Base-by-base conservation (phyloP, 2,888 invertebrate species). In the Nomada ruficornis region DNA sequence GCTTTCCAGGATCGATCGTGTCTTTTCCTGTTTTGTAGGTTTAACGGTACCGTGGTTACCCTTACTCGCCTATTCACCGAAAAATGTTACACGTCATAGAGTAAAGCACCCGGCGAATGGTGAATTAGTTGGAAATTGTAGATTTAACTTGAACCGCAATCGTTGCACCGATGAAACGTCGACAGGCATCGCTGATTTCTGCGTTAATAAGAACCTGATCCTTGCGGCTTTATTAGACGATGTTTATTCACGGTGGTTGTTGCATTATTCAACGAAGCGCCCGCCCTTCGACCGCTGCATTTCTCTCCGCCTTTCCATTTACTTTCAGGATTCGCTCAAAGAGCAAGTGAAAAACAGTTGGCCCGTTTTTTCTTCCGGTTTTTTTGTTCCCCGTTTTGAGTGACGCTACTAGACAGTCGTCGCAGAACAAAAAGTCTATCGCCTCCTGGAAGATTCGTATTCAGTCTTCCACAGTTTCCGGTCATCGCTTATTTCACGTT, bases 261-360 rank as follows among this genome's bases (percentile, higher is more conserved):
- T 83, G 76, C 72, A 84, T 84, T 84, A 84, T 82, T 82, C 83
- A 82, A 52, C 42, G 60, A 20, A 2, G n/a, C n/a, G 50, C 64
- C 42, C 23, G 2, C 13, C 5, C 26, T 52, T 26, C n/a, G 23
- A 3, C 10, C 5, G 13, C 54, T 59, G 36, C 52, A 67, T 65
- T 68, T 57, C 74, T 69, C 68, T 29, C 67, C 29, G 36, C 42
- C 42, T 55, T 80, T 78, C 44, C 80, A 80, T 78, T 72, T 67
- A 80, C 71, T 77, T 71, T 72, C 36, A 60, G 71, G 57, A 67
- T 67, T 44, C 23, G 36, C 36, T 26, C 44, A 18, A 15, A 7
- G 54, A 78, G 62, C 78, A 44, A 67, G 42, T n/a, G 71, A 70
- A n/a, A 67, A 68, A 57, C 80, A 57, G 60, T 71, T 26, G 59